Conservation (phyloP, 2,113 vertebrate species). For the Laticauda laticaudata region DNA sequence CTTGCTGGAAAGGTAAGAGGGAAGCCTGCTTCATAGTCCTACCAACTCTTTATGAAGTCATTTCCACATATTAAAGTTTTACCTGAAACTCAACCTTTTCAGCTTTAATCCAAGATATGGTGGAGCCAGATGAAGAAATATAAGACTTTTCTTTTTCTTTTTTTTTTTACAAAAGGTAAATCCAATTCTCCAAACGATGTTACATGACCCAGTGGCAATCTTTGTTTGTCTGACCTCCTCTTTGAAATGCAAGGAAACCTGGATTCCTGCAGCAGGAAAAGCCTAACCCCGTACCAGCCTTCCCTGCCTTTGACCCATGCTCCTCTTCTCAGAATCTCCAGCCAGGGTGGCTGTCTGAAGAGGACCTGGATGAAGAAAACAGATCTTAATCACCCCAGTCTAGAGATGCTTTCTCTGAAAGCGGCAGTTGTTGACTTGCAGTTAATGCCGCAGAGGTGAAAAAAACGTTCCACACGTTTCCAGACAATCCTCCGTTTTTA, state of each 20-base stretch:
- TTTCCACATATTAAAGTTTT: conserved; percentile 11
- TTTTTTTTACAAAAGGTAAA: not conserved
- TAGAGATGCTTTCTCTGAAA: conserved; percentile 48
- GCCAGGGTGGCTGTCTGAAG: not conserved
- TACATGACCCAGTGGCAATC: conserved; percentile 9
- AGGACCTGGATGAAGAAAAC: not conserved
- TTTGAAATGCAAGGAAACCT: conserved; percentile 40
- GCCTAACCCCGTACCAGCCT: not conserved
- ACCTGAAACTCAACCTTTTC: not conserved
- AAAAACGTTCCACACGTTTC: not conserved
- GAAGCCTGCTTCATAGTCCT: conserved; percentile 18
- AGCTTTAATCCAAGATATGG: not conserved
- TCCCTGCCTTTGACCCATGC: not conserved
- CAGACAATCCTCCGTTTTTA: conserved; percentile 22
- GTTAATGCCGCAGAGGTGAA: conserved; percentile 34
- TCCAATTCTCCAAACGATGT: conserved; percentile 21
- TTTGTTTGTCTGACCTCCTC: not conserved
- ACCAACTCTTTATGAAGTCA: conserved; percentile 9
- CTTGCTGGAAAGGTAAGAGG: not conserved
- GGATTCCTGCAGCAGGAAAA: conserved; percentile 33
- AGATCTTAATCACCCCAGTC: not conserved
- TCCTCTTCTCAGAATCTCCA: not conserved
- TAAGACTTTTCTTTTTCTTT: too few relatives aligned
- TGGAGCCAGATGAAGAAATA: not conserved
- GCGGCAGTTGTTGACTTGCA: not conserved